Evolutionary conservation across 1,140 invertebrate genomes (phyloP).

Genomic region (Cydia fagiglandana): DNA sequence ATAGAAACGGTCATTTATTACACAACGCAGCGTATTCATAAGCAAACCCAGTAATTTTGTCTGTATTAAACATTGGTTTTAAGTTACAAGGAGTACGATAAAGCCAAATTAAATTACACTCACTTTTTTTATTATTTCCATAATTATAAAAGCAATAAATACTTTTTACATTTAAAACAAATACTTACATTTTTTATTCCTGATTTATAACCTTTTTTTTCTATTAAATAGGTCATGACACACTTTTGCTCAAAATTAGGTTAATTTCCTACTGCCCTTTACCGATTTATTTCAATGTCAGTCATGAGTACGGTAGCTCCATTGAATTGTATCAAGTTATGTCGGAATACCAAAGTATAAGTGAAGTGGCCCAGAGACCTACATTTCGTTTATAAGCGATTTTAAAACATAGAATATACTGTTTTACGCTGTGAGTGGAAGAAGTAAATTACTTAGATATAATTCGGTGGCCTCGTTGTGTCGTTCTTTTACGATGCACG

Average conservation of each 20-base stretch:
- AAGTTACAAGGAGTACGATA: constrained; percentile 40
- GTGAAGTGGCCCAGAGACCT: constrained; percentile 79
- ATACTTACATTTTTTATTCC: constrained; percentile 7
- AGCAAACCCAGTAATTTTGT: constrained; percentile 73
- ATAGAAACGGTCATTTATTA: constrained; percentile 79
- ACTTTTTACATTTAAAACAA: constrained; percentile 10
- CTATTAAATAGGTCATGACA: constrained; percentile 64
- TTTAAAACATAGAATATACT: constrained; percentile 60
- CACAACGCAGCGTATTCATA: constrained; percentile 76
- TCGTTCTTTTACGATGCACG: constrained; percentile 71
- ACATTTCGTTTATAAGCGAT: constrained; percentile 73
- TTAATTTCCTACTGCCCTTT: constrained; percentile 76
- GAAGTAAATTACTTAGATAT: constrained; percentile 53
- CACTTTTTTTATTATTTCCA: neutral
- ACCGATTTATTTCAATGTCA: constrained; percentile 79
- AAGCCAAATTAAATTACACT: constrained; percentile 33
- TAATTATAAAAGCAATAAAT: constrained; percentile 10
- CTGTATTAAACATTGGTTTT: constrained; percentile 62
- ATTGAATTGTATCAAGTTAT: constrained; percentile 75
- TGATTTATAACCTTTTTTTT: constrained; percentile 40
- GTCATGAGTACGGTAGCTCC: constrained; percentile 75
- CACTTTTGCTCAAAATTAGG: constrained; percentile 67
- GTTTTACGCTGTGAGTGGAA: constrained; percentile 47
- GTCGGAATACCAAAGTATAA: constrained; percentile 77
- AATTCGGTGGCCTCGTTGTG: constrained; percentile 60